A percentile compares a stretch with the other conserved stretches of the same genome.
phyloP scores from a whole-genome alignment of 2,113 vertebrate genomes.

The Fregata magnificens region DNA sequence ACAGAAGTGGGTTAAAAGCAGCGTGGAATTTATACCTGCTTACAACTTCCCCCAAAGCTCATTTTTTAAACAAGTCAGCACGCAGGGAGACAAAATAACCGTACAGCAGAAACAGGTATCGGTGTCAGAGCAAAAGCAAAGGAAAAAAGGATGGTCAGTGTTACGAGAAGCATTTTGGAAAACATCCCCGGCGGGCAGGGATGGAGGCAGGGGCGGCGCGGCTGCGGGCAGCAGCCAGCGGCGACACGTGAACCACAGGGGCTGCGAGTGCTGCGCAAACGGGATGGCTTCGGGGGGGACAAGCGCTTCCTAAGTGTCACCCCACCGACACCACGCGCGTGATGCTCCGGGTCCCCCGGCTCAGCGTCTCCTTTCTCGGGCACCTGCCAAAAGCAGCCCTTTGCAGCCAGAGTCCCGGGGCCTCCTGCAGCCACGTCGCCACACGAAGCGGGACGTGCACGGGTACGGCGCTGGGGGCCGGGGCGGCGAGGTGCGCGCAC shows the following conservation, averaged over 20 bases:
- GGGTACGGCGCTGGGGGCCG: no score
- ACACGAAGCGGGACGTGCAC: accelerated
- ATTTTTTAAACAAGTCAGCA: neutral
- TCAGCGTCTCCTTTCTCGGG: neutral
- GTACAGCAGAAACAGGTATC: accelerated
- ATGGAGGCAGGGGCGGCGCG: neutral
- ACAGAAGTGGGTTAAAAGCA: accelerated
- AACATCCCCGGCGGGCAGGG: accelerated
- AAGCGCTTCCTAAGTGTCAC: neutral
- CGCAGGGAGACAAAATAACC: neutral
- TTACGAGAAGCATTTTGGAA: accelerated
- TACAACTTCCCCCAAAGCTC: neutral
- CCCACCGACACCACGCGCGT: neutral
- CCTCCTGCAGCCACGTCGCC: neutral
- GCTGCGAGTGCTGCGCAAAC: neutral
- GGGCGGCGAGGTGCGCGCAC: neutral
- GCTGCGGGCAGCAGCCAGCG: neutral
- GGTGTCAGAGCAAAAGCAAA: no score
- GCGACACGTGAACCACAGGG: accelerated
- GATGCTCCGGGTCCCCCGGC: neutral
- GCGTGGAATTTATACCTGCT: neutral
- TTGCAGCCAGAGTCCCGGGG: neutral
- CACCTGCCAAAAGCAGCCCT: neutral
- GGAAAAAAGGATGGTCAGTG: accelerated
- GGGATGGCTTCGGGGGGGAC: accelerated